Percentiles rank a stretch among this genome's conserved stretches.
Evolutionary conservation across 2,888 invertebrate species (phyloP).

Genomic region (Melangyna quadrimaculata): DNA sequence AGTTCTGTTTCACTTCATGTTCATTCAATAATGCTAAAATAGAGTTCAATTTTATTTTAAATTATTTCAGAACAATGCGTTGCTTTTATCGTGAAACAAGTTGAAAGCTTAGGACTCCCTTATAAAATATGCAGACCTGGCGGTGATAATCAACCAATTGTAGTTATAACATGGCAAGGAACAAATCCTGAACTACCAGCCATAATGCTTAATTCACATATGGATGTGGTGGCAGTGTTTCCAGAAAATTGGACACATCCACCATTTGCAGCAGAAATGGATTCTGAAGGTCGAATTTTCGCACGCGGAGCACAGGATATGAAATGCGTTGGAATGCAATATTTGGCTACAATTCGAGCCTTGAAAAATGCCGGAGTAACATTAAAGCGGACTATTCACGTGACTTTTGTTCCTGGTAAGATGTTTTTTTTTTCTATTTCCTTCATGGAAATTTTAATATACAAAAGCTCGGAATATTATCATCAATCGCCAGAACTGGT

Average conservation of each 20-base stretch:
- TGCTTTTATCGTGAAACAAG: conserved; percentile 87
- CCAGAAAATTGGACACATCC: conserved; percentile 93
- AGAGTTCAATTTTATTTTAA: no score
- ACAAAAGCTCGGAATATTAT: no score
- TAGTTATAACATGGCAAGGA: conserved; percentile 91
- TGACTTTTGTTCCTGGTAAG: conserved; percentile 88
- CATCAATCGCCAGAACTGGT: no score
- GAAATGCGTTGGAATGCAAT: conserved; percentile 91
- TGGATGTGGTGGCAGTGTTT: conserved; percentile 97
- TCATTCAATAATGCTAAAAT: no score
- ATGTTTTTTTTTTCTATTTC: no score
- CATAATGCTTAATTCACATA: conserved; percentile 92
- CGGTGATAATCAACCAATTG: conserved; percentile 86
- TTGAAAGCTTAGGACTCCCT: conserved; percentile 85
- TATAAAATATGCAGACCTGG: conserved; percentile 83
- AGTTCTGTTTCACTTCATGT: no score
- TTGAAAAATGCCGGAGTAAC: conserved; percentile 83
- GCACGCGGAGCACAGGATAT: conserved; percentile 94
- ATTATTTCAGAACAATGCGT: conserved; percentile 85
- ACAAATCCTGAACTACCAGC: conserved; percentile 86
- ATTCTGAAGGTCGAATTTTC: conserved; percentile 91
- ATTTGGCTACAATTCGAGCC: conserved; percentile 87
- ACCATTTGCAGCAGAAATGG: conserved; percentile 93
- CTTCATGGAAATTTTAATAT: no score
- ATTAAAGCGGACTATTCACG: conserved; percentile 85